Evolutionary conservation across 2,797 vertebrate genomes (phyloP), one percentile per base, ranked within the genome.

Genomic region (Peromyscus melanophrys): DNA sequence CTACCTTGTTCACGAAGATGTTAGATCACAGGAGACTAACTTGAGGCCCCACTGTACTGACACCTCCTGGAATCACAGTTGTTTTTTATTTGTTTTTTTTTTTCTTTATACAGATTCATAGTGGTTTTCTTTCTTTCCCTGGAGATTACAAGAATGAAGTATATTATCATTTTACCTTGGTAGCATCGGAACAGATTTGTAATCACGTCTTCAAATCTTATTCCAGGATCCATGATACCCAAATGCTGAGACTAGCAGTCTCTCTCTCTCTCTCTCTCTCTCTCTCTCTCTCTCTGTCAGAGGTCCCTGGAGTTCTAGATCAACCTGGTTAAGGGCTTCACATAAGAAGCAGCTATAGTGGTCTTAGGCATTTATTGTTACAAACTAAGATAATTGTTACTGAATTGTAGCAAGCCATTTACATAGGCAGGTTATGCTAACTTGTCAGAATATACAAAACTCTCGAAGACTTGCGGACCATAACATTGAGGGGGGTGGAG

Each of bases 401-500:
- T 92, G 13, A 4, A 96, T 34, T 77, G 52, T 81, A 96, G 82
- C 52, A 95, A 90, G 43, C 46, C 77, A 69, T 78, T 82, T 82
- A 69, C 49, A 81, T 14, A 95, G 88, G 69, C 67, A 95, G 25
- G 88, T n/a, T 81, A 14, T 76, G 61, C 67, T 63, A 78, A 76
- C 27, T 37, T 92, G 34, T n/a, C 89, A 91, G 46, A 95, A 91
- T 71, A 92, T 21, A 76, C 10, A 90, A 76, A 92, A 90, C 95
- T 93, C 65, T 88, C 46, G 63, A 49, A 83, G 57, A 92, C 6
- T 87, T 81, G 21, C 12, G 85, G 94, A 90, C 82, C 65, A 69
- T 55, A 78, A 46, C 7, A 9, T 52, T 92, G 76, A 52, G 63
- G 29, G 75, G 90, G 31, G 69, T 81, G 81, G 81, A 93, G 55